Base-by-base conservation (phyloP, 2,113 vertebrate genomes). In the Oncorhynchus gorbuscha region DNA sequence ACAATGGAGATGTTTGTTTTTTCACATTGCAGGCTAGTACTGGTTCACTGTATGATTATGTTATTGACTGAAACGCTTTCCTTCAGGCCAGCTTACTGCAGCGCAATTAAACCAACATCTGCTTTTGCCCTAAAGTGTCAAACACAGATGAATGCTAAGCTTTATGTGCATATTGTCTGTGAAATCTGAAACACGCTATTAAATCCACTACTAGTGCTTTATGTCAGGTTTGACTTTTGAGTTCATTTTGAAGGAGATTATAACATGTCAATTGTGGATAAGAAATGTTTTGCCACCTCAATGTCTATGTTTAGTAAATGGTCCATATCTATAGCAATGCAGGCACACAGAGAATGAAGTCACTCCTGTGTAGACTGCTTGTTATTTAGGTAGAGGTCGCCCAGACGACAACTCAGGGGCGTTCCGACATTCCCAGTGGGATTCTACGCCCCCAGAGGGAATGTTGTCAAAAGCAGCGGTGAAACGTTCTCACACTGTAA, bases 401-500 rank as follows among this genome's bases (percentile, higher is more conserved):
- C 51, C 16, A 55, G 51, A 55, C 49, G 4, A 55, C 14, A 14
- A 18, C n/a, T 62, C 59, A n/a, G 70, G 58, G 71, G 70, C 45
- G 3, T 85, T 85, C 73, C 79, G 62, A 80, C 64, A 28, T 76
- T 81, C 70, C 79, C 75, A 61, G 20, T 55, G 20, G 74, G 85
- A 85, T 75, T 71, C 81, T 70, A 48, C 22, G 67, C 82, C 87
- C 86, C 77, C 69, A 72, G 76, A 82, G 82, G n/a, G 84, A 79
- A 76, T 49, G n/a, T 77, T 86, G 83, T 89, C 79, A 88, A 88
- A 91, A 89, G 88, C 87, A 88, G 79, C 74, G n/a, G 45, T n/a
- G 80, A 39, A 87, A 86, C 81, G 84, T 93, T 94, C 89, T 91
- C 90, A 92, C 89, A 91, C 86, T 93, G 93, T 90, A 94, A 93